Evolutionary conservation across 2,113 vertebrate species (phyloP).

Genomic region (Tetrax tetrax): DNA sequence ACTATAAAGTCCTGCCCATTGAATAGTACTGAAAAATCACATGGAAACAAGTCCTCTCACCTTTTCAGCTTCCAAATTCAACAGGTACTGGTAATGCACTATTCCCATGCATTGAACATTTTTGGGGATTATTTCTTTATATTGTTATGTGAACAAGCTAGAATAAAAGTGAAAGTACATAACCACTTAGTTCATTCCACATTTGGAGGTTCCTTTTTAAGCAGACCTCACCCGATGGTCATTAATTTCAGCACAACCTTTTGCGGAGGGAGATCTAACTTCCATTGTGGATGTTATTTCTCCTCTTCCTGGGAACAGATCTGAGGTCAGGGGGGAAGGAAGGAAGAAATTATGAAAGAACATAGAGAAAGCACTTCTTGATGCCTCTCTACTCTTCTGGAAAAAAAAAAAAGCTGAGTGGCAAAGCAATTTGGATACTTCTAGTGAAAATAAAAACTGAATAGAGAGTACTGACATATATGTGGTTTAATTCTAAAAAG

Average conservation of each 20-base stretch:
- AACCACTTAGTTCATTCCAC: neutral
- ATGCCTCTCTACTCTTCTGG: neutral
- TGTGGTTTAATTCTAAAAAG: neutral
- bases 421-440: neutral
- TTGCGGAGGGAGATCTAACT: neutral
- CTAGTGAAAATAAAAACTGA: neutral
- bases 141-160: neutral
- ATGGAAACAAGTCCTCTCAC: neutral
- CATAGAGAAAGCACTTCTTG: neutral
- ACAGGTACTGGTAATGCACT: neutral
- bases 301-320: neutral
- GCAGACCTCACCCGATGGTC: neutral
- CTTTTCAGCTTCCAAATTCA: neutral
- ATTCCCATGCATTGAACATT: neutral
- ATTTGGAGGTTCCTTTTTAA: neutral
- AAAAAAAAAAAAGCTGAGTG: neutral
- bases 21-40: neutral
- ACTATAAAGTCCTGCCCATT: neutral
- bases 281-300: neutral
- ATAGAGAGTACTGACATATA: neutral
- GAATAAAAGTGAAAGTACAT: neutral
- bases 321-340: neutral
- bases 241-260: neutral
- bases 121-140: neutral
- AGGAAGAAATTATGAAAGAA: neutral